phyloP scores from a whole-genome alignment of 1,140 invertebrate species.

The Diabrotica virgifera region DNA sequence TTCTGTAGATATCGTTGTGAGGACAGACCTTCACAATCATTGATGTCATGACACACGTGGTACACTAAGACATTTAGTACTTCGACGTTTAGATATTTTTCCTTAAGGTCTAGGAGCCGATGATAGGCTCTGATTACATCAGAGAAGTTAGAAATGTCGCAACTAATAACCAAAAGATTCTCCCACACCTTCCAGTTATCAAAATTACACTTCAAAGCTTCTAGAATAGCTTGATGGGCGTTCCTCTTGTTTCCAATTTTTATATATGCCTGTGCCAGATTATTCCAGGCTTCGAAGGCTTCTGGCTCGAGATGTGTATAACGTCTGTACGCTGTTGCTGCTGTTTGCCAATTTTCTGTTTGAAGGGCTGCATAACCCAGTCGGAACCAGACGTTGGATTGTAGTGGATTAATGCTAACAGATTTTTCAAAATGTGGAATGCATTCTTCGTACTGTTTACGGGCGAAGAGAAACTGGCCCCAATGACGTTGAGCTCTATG shows the following conservation, averaged over 20 bases:
- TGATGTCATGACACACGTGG: slow-evolving; percentile 64
- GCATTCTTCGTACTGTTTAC: slow-evolving; percentile 71
- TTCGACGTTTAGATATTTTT: slow-evolving; percentile 74
- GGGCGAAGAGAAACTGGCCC: slow-evolving; percentile 74
- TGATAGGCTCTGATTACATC: slow-evolving; percentile 83
- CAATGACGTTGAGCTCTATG: slow-evolving; percentile 79
- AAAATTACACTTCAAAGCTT: slow-evolving; percentile 90
- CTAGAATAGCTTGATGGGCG: slow-evolving; percentile 79
- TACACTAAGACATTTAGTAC: slow-evolving; percentile 73
- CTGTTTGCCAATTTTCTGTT: slow-evolving; percentile 76
- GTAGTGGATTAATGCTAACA: slow-evolving; percentile 79
- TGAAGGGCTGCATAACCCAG: slow-evolving; percentile 82
- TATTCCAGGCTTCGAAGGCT: slow-evolving; percentile 97
- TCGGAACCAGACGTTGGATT: slow-evolving; percentile 80
- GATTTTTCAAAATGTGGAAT: slow-evolving; percentile 78
- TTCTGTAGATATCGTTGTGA: slow-evolving; percentile 58
- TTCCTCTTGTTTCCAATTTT: slow-evolving; percentile 80
- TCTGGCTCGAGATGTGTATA: slow-evolving; percentile 85
- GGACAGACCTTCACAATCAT: slow-evolving; percentile 52
- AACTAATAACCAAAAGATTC: slow-evolving; percentile 82
- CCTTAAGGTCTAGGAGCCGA: slow-evolving; percentile 79
- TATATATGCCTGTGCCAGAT: slow-evolving; percentile 90
- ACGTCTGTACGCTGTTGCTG: slow-evolving; percentile 79
- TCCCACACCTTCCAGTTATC: slow-evolving; percentile 98
- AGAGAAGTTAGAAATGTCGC: slow-evolving; percentile 70